phyloP scores from a whole-genome alignment of 2,113 vertebrate species.

The Psilopogon haemacephalus region DNA sequence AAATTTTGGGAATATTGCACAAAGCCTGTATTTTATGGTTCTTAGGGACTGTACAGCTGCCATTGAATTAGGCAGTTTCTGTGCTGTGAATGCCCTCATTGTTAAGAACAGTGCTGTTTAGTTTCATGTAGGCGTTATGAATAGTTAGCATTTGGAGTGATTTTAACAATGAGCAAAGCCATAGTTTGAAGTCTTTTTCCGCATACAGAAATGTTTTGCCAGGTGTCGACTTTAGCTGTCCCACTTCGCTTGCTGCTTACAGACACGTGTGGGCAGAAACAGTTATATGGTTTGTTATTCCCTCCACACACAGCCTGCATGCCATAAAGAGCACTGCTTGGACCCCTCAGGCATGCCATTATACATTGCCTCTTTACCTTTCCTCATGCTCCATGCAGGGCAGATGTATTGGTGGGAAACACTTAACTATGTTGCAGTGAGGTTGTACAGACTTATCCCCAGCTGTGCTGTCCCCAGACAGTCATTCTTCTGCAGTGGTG shows the following conservation, averaged over 20 bases:
- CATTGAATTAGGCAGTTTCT: constrained; percentile 57
- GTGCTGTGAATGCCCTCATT: constrained; percentile 42
- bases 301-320: not conserved
- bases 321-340: not conserved
- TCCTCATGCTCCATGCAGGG: not conserved
- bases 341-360: not conserved
- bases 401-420: not conserved
- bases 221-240: constrained; percentile 18
- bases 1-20: constrained; percentile 41
- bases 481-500: not conserved
- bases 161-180: constrained; percentile 27
- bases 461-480: not conserved
- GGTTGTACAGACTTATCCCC: not conserved
- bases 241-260: constrained; percentile 15
- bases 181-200: constrained; percentile 25
- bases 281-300: not conserved
- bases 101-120: constrained; percentile 37
- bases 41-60: constrained; percentile 23
- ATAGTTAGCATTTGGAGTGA: constrained; percentile 50
- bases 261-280: not conserved
- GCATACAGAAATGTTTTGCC: constrained; percentile 29
- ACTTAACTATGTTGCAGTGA: not conserved
- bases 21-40: constrained; percentile 45
- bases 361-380: not conserved
- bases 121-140: constrained; percentile 47